Evolutionary conservation across 2,797 vertebrate species (phyloP).

Genomic region (Myotis planiceps): DNA sequence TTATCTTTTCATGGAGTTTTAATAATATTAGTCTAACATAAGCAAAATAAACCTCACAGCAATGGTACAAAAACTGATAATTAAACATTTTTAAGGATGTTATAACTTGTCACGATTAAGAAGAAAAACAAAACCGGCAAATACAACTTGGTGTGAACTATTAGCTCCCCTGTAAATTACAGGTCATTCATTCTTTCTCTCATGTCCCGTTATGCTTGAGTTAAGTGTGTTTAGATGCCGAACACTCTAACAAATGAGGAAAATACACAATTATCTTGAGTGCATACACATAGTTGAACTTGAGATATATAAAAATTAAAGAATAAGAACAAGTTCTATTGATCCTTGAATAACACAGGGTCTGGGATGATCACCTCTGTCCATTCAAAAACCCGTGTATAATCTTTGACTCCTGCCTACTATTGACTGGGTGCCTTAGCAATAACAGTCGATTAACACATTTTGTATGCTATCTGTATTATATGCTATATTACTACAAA

Average conservation of each 20-base stretch:
- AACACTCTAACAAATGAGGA: background rate
- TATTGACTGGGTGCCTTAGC: background rate
- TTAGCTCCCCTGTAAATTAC: background rate
- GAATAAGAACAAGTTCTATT: background rate
- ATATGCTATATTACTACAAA: background rate
- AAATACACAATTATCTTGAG: background rate
- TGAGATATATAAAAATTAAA: slow-evolving; percentile 9
- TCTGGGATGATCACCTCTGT: background rate
- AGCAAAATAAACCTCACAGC: background rate
- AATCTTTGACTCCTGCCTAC: background rate
- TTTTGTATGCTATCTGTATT: background rate
- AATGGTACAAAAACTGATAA: background rate
- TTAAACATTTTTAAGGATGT: background rate
- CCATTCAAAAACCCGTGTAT: background rate
- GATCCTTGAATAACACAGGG: background rate
- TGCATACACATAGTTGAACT: background rate
- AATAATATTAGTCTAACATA: background rate
- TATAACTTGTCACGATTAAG: background rate
- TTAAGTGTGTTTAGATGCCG: background rate
- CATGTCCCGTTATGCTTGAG: background rate
- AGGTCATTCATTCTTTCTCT: background rate
- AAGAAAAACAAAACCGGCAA: background rate
- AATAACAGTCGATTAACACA: background rate
- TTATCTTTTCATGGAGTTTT: background rate
- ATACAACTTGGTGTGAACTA: background rate